Evolutionary conservation across 2,888 invertebrate genomes (phyloP).

Genomic region (Watsonalla cultraria): DNA sequence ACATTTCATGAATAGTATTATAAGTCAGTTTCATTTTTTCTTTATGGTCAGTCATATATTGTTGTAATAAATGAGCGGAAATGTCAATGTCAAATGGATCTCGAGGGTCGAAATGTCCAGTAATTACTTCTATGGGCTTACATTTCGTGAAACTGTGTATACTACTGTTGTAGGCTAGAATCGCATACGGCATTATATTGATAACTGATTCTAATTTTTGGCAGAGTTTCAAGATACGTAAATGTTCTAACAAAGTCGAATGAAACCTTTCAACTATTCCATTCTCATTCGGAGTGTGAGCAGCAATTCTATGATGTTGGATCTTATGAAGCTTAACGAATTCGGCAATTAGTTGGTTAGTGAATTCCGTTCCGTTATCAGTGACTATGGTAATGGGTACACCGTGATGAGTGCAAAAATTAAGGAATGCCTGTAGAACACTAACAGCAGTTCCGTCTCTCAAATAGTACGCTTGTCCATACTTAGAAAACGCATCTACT

Average conservation of each 20-base stretch:
- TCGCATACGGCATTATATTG: slow-evolving; percentile 4
- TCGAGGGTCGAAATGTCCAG: slow-evolving; percentile 10
- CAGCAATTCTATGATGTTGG: slow-evolving; percentile 9
- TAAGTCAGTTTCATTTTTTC: too few relatives aligned
- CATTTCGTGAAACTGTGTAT: slow-evolving; percentile 14
- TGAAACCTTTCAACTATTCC: slow-evolving; percentile 14
- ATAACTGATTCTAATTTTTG: slow-evolving; percentile 3
- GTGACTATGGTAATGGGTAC: slow-evolving; percentile 15
- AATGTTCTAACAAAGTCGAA: slow-evolving; percentile 5
- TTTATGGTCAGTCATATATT: too few relatives aligned
- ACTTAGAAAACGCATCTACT: too few relatives aligned
- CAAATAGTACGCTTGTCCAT: too few relatives aligned
- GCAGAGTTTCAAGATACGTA: neutral
- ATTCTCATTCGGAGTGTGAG: slow-evolving; percentile 16
- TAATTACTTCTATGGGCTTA: slow-evolving; percentile 15
- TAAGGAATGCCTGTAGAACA: slow-evolving; percentile 7
- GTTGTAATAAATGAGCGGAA: too few relatives aligned
- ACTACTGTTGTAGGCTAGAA: slow-evolving; percentile 13
- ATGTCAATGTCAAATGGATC: slow-evolving; percentile 1
- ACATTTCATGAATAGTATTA: too few relatives aligned
- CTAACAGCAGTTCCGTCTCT: slow-evolving; percentile 8
- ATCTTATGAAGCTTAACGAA: slow-evolving; percentile 12
- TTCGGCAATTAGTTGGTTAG: slow-evolving; percentile 18
- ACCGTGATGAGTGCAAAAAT: slow-evolving; percentile 18
- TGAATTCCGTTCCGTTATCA: slow-evolving; percentile 21